Evolutionary conservation across 2,797 vertebrate genomes (phyloP), one percentile per base, ranked within the genome.

Genomic region (Graptemys geographica): DNA sequence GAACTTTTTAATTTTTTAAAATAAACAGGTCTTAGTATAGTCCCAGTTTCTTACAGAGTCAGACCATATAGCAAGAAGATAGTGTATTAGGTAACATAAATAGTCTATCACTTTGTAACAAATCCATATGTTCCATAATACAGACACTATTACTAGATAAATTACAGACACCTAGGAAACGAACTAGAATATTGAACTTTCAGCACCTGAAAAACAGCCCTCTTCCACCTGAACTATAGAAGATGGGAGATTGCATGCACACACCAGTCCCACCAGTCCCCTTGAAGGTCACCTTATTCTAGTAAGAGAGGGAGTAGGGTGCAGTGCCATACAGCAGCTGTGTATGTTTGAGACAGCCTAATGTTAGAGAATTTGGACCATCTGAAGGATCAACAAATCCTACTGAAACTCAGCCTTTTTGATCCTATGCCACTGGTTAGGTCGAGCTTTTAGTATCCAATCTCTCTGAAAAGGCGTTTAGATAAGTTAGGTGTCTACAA

Each of bases 401-500:
- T n/a, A 55, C 10, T 83, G 5, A 4, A 76, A 16, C 8, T 16
- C 49, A 19, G 15, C 31, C 15, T 78, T 78, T 78, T 49, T 23
- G 72, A 87, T 33, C 37, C 33, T 79, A 51, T 44, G n/a, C 4
- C 87, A 3, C 84, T 89, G 80, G 47, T 23, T 62, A 55, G 53
- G 53, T 55, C 2, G 8, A 23, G 21, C 53, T 55, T 55, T 55
- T 23, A 55, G 53, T 55, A 53, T 27, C 56, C 56, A 57, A 57
- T 57, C 56, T 28, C 11, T 49, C 52, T 80, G 52, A 19, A 72
- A 80, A 11, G 44, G 57, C 16, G 16, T 62, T 79, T 65, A 55
- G 69, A 74, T 72, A 85, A 79, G 16, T 47, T 56, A 91, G 28
- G 27, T 88, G 59, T 5, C 85, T 88, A 55, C 13, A 95, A 92